Percentiles rank a stretch among this genome's conserved stretches.
Evolutionary conservation across 2,888 invertebrate species (phyloP).

Genomic region (Cancer borealis): DNA sequence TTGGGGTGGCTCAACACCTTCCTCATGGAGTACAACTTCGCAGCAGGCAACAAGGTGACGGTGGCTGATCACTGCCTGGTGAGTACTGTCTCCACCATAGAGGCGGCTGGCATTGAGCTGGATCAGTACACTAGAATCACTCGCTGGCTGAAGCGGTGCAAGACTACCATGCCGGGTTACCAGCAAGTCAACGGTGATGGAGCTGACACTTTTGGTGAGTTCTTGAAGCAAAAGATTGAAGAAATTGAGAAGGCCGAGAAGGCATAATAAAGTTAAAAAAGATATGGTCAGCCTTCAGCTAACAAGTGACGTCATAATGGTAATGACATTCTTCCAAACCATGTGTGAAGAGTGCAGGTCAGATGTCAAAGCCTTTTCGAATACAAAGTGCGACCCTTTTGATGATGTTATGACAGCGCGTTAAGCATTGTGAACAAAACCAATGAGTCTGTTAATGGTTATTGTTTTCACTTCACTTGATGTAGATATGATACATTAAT

Average conservation of each 20-base stretch:
- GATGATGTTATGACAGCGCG: too few species aligned
- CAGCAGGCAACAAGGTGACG: conserved; percentile 84
- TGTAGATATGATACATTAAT: too few species aligned
- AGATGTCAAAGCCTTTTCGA: too few species aligned
- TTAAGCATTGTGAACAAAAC: too few species aligned
- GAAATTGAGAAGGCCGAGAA: not conserved
- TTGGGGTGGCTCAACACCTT: conserved; percentile 87
- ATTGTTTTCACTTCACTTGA: too few species aligned
- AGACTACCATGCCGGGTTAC: conserved; percentile 71
- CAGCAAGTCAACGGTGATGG: conserved; percentile 69
- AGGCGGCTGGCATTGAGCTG: conserved; percentile 76
- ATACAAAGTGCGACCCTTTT: too few species aligned
- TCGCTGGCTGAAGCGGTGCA: conserved; percentile 74
- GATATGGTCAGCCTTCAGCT: too few species aligned
- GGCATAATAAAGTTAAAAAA: too few species aligned
- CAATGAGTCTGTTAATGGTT: too few species aligned
- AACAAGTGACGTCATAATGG: too few species aligned
- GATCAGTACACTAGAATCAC: conserved; percentile 56
- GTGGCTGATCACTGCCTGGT: conserved; percentile 78
- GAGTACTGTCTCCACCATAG: conserved; percentile 78
- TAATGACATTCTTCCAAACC: too few species aligned
- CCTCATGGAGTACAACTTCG: conserved; percentile 86
- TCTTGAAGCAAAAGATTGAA: conserved; percentile 56
- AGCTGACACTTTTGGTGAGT: conserved; percentile 60
- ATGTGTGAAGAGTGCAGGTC: too few species aligned